Evolutionary conservation across 2,888 invertebrate species (phyloP).

Genomic region (Leptopilina myrica): DNA sequence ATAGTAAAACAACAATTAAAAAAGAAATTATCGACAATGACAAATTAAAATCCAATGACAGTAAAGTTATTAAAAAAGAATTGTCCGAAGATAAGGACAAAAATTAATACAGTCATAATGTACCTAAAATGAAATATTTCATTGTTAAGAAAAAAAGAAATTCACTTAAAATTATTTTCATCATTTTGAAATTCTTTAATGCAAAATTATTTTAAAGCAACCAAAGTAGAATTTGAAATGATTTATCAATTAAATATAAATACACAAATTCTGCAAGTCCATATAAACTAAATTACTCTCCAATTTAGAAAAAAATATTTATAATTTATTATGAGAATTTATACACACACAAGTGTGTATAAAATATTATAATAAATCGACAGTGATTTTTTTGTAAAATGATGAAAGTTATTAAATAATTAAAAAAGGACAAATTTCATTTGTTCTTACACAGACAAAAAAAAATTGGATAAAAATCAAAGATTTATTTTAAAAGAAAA

Average conservation of each 20-base stretch:
- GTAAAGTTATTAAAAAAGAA: constrained; percentile 66
- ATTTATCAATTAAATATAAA: not conserved
- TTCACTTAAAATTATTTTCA: not conserved
- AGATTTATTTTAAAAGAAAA: too few relatives aligned
- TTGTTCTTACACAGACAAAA: not conserved
- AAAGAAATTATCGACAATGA: constrained; percentile 66
- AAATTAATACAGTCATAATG: constrained; percentile 54
- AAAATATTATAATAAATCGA: not conserved
- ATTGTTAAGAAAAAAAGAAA: not conserved
- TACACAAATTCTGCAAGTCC: not conserved
- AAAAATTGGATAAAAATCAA: not conserved
- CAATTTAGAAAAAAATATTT: constrained; percentile 42
- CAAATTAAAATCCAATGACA: constrained; percentile 71
- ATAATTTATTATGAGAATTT: constrained; percentile 1
- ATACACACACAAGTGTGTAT: not conserved
- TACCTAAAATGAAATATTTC: constrained; percentile 3
- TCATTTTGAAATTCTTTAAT: not conserved
- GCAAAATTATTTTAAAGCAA: not conserved
- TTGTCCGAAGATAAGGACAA: constrained; percentile 65
- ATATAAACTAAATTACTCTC: constrained; percentile 37
- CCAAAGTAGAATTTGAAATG: constrained; percentile 1
- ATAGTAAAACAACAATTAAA: constrained; percentile 69
- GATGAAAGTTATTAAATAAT: not conserved
- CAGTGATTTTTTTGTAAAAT: not conserved
- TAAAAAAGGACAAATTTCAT: not conserved